Base-by-base conservation (phyloP, 2,888 invertebrate species). In the Nycteola revayana region DNA sequence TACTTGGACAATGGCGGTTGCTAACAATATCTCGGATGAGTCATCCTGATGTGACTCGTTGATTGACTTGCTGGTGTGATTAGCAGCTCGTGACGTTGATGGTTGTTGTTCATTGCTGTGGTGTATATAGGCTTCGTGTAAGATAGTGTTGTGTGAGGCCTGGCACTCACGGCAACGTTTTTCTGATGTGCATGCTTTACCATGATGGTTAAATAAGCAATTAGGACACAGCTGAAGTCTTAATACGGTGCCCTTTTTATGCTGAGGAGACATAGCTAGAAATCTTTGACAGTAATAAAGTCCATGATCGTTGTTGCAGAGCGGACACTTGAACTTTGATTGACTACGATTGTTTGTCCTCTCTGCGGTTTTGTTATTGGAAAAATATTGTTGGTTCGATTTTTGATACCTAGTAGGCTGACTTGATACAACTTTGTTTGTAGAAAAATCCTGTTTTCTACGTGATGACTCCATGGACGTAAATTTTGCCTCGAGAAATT, bases 131-230 rank as follows among this genome's bases (percentile, higher is more conserved):
- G 25, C 10, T 20, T 25, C n/a, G 1, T n/a, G 8, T n/a, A 20
- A 9, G 10, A 18, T 18, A 18, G 31, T 32, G 8, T 32, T 32
- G 8, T 32, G 31, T 2, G 7, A 9, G 1, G 6, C 29, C 3
- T 8, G 10, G 22, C 29, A 29, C 22, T 23, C 21, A 3, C 29
- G 29, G 22, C 31, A 32, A 10, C 31, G 25, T 5, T 32, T 20
- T 5, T 9, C 22, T 8, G 31, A 32, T 2, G 8, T 27, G 9
- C 32, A 32, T 11, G 10, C 10, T 7, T 32, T 32, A 7, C 26
- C 32, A 1, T 22, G 17, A 11, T 32, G 32, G 5, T 20, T 26
- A 21, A 11, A 32, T 4, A 32, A 14, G 7, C 32, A 32, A 14
- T 32, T 32, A 3, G 22, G 6, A 9, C 25, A 24, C 0, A 35